Conservation (phyloP, 2,113 vertebrate species). For the Blennius ocellaris region DNA sequence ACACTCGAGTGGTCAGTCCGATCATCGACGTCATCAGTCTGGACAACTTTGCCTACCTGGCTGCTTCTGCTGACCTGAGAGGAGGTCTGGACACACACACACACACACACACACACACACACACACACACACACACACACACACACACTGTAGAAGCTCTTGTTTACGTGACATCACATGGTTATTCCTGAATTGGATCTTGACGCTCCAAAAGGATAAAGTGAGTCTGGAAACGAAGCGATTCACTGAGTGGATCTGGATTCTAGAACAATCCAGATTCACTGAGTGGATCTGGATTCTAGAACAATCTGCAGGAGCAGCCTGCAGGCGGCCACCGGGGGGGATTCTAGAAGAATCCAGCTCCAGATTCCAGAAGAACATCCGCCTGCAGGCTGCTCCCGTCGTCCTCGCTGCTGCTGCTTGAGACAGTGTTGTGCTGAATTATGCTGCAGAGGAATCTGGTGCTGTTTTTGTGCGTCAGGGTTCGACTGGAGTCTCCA, state of each 20-base stretch:
- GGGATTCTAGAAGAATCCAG: no score
- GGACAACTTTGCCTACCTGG: constrained; percentile 98
- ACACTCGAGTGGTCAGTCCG: constrained; percentile 96
- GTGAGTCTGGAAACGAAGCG: no score
- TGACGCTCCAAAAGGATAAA: no score
- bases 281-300: no score
- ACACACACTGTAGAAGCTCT: constrained; percentile 5
- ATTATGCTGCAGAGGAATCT: neutral
- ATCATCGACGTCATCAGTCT: constrained; percentile 99
- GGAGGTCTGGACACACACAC: constrained; percentile 87
- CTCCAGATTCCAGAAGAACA: no score
- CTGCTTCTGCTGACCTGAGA: constrained; percentile 95
- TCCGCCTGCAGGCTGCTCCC: neutral
- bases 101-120: constrained; percentile 5
- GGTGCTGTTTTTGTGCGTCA: constrained; percentile 57
- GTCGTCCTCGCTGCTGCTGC: neutral
- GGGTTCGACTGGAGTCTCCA: constrained; percentile 99
- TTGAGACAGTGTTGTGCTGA: neutral
- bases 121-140: constrained; percentile 14
- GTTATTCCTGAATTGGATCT: no score
- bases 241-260: no score
- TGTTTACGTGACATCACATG: no score
- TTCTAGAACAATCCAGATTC: no score
- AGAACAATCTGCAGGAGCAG: no score
- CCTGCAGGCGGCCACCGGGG: no score